These are phyloP conservation scores for Torymus auratus DNA, from an alignment of 2,888 invertebrate genomes.

Conservation along the genomic window DNA sequence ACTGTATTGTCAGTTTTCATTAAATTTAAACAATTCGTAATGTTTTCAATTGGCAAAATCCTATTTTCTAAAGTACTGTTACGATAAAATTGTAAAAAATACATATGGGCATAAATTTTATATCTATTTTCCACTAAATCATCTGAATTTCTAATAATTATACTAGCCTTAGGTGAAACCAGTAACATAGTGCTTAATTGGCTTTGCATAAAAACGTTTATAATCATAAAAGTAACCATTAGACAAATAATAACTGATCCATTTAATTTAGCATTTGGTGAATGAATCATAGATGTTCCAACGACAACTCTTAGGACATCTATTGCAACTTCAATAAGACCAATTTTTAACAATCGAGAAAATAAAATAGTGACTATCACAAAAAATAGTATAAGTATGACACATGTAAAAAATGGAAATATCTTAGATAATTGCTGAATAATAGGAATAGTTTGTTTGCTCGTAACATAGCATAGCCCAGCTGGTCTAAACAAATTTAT, in stretches of 20 bases:
- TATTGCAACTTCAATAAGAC: not conserved
- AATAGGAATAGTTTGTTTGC: not conserved
- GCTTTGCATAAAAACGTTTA: constrained; percentile 8
- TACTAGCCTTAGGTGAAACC: not conserved
- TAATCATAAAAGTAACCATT: constrained; percentile 4
- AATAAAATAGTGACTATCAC: not conserved
- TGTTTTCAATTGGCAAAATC: not conserved
- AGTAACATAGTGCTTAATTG: constrained; percentile 3
- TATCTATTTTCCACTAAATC: not conserved
- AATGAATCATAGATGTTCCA: constrained; percentile 3
- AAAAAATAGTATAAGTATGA: not conserved
- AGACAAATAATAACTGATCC: constrained; percentile 2
- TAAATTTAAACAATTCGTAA: not conserved
- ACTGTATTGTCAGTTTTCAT: not conserved
- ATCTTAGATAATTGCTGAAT: not conserved
- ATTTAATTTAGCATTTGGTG: not conserved
- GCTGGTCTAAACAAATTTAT: not conserved
- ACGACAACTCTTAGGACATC: not conserved
- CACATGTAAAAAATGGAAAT: not conserved
- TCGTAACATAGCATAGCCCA: not conserved
- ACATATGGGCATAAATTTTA: not conserved
- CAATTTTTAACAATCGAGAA: not conserved
- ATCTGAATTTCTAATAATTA: not conserved
- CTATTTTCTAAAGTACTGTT: not conserved
- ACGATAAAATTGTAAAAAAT: constrained; percentile 14